Evolutionary conservation across 2,797 vertebrate species (phyloP).

Genomic region (Lacerta viridis): DNA sequence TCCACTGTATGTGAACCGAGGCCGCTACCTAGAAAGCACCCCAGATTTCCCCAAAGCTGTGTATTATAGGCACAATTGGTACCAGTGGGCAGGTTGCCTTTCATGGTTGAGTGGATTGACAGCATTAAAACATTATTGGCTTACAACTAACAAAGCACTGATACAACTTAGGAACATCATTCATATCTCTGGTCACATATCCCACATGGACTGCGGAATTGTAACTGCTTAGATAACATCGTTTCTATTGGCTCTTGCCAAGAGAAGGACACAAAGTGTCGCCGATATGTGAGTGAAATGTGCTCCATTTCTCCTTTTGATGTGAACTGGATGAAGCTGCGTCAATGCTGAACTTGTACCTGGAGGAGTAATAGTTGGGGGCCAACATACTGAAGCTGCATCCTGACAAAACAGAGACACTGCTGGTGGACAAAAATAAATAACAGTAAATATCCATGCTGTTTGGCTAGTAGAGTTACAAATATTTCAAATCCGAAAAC

Average conservation of each 20-base stretch:
- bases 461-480: neutral
- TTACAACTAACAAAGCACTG: neutral
- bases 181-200: neutral
- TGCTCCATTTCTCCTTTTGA: no score
- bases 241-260: neutral
- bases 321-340: no score
- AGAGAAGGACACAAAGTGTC: neutral
- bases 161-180: neutral
- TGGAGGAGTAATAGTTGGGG: no score
- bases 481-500: neutral
- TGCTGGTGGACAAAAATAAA: neutral
- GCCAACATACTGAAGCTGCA: no score
- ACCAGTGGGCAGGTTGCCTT: neutral
- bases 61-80: neutral
- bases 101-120: neutral
- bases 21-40: neutral
- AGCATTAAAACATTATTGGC: neutral
- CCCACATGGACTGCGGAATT: neutral
- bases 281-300: no score
- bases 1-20: neutral
- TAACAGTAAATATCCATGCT: neutral
- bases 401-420: no score
- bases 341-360: no score
- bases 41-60: neutral
- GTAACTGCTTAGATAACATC: neutral